Evolutionary conservation across 1,140 invertebrate species (phyloP), one percentile per base, ranked within the genome.

Genomic region (Cyclargus thomasi): DNA sequence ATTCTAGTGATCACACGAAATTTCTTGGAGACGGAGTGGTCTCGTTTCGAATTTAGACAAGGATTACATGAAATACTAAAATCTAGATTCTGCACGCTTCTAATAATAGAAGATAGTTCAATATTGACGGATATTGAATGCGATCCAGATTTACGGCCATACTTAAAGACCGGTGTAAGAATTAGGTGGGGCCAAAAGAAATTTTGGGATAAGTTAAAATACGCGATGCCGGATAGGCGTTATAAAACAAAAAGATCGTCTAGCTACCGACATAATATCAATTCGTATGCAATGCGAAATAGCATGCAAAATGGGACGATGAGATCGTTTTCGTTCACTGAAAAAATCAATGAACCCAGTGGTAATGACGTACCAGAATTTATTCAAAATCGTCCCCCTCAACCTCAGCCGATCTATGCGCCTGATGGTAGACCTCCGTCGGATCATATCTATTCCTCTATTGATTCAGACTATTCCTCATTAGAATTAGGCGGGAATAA

Each of bases 131-230:
- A 97, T 76, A 93, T 95, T 7, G 95, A 97, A 78, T 92, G 96
- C 29, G 97, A 98, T 81, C 94, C 95, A 1, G 97, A 98, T 81
- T 91, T 98, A 35, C 92, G 96, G 76, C 94, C 96, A 0, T 98
- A 97, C 82, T 91, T 98, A 23, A 96, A 97, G 82, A 97, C 96
- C 3, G 94, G 94, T 78, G 93, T 94, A 14, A 93, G 95, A 67
- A 91, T 98, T 57, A 93, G 94, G 73, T 97, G 96, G 95, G 96
- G 95, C 70, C 97, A 98, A 81, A 96, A 95, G 74, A 93, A 95
- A 80, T 98, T 98, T 90, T 98, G 97, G 97, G 96, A 97, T 81
- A 95, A 96, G 80, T 90, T 98, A 62, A 93, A 95, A 64, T 98
- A 96, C 88, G 95, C 96, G 65, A 95, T 99, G 93, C 97, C 97